Evolutionary conservation across 2,888 invertebrate genomes (phyloP), one percentile per base, ranked within the genome.

Genomic region (Lydus trimaculatus): DNA sequence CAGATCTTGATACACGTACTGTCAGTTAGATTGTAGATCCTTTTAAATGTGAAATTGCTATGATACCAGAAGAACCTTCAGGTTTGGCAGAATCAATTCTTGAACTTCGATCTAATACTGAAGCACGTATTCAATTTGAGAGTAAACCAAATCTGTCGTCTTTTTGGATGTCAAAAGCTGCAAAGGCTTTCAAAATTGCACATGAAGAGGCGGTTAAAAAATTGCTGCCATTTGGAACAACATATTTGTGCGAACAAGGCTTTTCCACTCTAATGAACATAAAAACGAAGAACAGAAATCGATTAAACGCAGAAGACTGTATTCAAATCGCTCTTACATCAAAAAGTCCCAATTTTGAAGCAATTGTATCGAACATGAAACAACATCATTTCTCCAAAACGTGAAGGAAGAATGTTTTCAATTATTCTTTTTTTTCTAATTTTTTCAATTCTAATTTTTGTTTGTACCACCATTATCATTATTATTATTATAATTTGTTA

Each of bases 111-210:
- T 72, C 73, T 64, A 72, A 74, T 70, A 74, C 67, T 73, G 73
- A 73, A 73, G 69, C 72, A 72, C 71, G 72, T 70, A 75, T 74
- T 74, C 65, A 74, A 73, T 71, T 71, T 73, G 72, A 73, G 66
- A 74, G 65, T 59, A 72, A 74, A 73, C 59, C 70, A 71, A 73
- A 74, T 70, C 68, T 72, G 71, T 70, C 68, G 71, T 74, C 66
- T 69, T 72, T 74, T 74, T 73, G 73, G 74, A 71, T 74, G 70
- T 72, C 69, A 76, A 72, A 74, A 74, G 74, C 68, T 75, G 74
- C 73, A 73, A 76, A 74, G 68, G 75, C 72, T 76, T 74, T 73
- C 71, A 74, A 76, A 76, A 76, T 72, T 74, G 73, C 75, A 74
- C 73, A 74, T 39, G 61, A 65, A 61, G 61, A 59, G 43, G 61